Evolutionary conservation across 2,113 vertebrate genomes (phyloP), one percentile per base, ranked within the genome.

Genomic region (Acanthochromis polyacanthus): DNA sequence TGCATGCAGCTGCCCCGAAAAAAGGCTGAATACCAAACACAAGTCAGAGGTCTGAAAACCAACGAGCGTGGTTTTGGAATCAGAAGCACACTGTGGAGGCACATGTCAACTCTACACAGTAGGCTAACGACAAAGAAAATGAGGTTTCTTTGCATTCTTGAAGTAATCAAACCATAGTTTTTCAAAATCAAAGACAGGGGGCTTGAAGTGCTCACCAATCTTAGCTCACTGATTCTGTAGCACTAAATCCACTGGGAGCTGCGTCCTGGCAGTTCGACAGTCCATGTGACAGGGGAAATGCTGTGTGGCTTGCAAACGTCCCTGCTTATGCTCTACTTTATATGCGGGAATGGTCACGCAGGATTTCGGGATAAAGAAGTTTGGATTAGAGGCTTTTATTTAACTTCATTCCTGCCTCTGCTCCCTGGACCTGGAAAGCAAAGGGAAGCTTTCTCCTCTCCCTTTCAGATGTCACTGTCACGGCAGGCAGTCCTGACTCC

Each of bases 401-500:
- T 36, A 10, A 71, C 80, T 75, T 78, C 23, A 9, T 80, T 80
- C 70, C 78, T 78, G 80, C 80, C 88, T 85, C 82, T 45, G 63
- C 71, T 79, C 67, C 56, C 61, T 79, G 62, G 64, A 40, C 51
- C 71, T 58, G 68, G 67, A 78, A 78, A 87, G 64, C 71, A 71
- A 83, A 71, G 55, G 63, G 61, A 89, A 75, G 67, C 65, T 43
- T 85, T 43, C 64, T 78, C 65, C 63, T 65, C 23, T 43, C 75
- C 79, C 61, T 72, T 66, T 70, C 22, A 77, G 67, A 45, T 50
- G 52, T 83, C 67, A 62, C 60, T 58, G 23, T 38, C 80, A 80
- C 65, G 78, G 93, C 0, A 58, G 65, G 70, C 85, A 71, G 25
- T 95, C 93, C 80, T 92, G 88, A 87, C 94, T 95, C 69, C 77